Conservation (phyloP, 2,888 invertebrate genomes). For the Aphidius colemani region DNA sequence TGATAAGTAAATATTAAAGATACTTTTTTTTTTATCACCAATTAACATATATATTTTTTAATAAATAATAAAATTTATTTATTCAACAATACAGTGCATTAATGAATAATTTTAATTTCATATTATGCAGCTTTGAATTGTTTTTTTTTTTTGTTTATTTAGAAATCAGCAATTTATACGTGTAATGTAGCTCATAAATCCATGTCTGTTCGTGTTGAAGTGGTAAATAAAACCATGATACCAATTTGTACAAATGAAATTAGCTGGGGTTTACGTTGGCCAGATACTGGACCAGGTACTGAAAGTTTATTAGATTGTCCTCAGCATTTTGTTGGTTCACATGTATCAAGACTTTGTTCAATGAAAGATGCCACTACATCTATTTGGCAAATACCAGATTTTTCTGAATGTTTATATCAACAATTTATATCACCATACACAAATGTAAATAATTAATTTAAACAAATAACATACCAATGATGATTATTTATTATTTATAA, state of each 20-base stretch:
- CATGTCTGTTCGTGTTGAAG: conserved; percentile 69
- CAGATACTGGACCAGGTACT: conserved; percentile 75
- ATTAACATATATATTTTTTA: background rate
- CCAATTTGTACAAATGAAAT: conserved; percentile 66
- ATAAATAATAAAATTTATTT: background rate
- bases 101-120: background rate
- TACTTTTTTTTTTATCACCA: background rate
- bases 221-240: conserved; percentile 67
- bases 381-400: conserved; percentile 77
- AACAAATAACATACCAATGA: background rate
- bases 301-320: conserved; percentile 71
- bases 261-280: conserved; percentile 68
- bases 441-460: conserved; percentile 63
- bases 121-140: conserved; percentile 1
- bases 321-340: conserved; percentile 48
- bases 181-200: conserved; percentile 73
- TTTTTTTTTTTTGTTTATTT: conserved; percentile 39
- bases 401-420: conserved; percentile 73
- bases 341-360: conserved; percentile 63
- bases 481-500: conserved; percentile 2
- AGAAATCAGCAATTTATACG: conserved; percentile 79
- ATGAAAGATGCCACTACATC: conserved; percentile 69
- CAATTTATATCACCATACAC: conserved; percentile 68
- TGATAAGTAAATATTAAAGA: no score
- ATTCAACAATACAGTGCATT: background rate